Evolutionary conservation across 2,797 vertebrate genomes (phyloP), one percentile per base, ranked within the genome.

Genomic region (Typhlichthys subterraneus): DNA sequence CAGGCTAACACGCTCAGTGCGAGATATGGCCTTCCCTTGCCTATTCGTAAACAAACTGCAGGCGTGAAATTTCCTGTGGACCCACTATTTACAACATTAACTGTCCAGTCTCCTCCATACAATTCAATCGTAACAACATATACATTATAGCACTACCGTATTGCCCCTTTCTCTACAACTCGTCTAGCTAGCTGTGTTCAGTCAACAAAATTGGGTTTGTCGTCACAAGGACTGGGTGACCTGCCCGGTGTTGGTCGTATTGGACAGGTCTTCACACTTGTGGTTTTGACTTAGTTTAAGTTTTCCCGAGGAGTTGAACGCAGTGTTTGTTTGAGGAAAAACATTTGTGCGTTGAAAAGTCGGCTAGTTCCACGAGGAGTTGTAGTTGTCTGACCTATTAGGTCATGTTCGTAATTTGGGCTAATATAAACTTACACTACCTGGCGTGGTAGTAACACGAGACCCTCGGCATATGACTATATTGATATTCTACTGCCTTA

Each of bases 201-300:
- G 81, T 75, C 67, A 69, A 56, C 65, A 53, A 58, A 29, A n/a
- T 12, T 45, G 64, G 51, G 38, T 75, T 64, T 56, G 72, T 73
- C 71, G 65, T 60, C 73, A 62, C 53, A 81, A 14, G 23, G 5
- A 7, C 5, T 53, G 38, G 66, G 75, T 53, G 59, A 69, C 3
- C 57, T 61, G 80, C 80, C 85, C 33, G 83, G 62, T 67, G 11
- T 76, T 80, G 84, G 74, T 72, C 6, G 9, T 61, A 38, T 51
- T 57, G 52, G 55, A 42, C 55, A n/a, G 13, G 52, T 38, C 61
- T 82, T 50, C 45, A 85, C 85, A 87, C 85, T 90, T 87, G 80
- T 85, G 87, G 85, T 88, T 84, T 82, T 76, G n/a, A 2, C 23
- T 29, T 29, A 12, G 3, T 69, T 66, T 63, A 47, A 38, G 38